These are phyloP conservation scores for Rhagoletis pomonella DNA, from an alignment of 1,140 invertebrate genomes.

Conservation along the genomic window DNA sequence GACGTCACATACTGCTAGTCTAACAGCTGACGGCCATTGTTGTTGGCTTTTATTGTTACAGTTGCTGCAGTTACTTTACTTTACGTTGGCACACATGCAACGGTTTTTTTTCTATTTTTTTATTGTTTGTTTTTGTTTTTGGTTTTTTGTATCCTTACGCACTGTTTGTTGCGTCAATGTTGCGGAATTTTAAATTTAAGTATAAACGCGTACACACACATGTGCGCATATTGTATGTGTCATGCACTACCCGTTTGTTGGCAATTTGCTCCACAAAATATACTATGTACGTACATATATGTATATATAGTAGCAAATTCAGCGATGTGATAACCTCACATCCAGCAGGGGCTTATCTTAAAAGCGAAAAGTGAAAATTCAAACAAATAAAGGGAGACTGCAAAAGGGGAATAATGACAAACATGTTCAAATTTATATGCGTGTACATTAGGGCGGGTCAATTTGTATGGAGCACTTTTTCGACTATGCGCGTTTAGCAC, in stretches of 20 bases:
- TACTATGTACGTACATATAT: not conserved
- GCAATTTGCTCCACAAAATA: too few species aligned
- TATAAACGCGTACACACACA: not conserved
- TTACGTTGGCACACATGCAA: not conserved
- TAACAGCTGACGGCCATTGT: not conserved
- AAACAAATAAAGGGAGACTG: not conserved
- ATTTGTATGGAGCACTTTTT: too few species aligned
- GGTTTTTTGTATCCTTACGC: not conserved
- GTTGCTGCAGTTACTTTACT: not conserved
- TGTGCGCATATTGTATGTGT: not conserved
- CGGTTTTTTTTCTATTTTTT: not conserved
- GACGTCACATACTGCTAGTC: slow-evolving; percentile 3
- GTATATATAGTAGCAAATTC: not conserved
- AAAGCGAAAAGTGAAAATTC: not conserved
- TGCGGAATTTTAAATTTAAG: slow-evolving; percentile 38
- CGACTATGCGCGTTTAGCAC: too few species aligned
- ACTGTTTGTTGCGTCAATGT: slow-evolving; percentile 38
- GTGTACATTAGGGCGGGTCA: too few species aligned
- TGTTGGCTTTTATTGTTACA: not conserved
- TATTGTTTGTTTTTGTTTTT: not conserved
- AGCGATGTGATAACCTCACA: not conserved
- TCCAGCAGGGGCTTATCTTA: slow-evolving; percentile 4
- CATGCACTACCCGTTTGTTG: too few species aligned
- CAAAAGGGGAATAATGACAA: not conserved
- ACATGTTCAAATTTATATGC: not conserved